Evolutionary conservation across 2,888 invertebrate species (phyloP).

Genomic region (Lasioglossum calceatum): DNA sequence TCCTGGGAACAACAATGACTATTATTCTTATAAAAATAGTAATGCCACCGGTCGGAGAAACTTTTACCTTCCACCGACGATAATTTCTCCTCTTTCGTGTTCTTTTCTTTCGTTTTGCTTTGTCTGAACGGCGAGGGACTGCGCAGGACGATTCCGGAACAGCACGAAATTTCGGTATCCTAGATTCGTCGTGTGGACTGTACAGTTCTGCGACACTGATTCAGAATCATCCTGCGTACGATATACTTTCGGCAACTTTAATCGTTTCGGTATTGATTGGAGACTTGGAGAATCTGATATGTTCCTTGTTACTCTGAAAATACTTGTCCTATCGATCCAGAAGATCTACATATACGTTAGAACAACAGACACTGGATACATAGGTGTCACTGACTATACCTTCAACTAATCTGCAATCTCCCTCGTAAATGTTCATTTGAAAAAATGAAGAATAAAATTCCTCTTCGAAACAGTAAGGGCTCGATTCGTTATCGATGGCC

Average conservation of each 20-base stretch:
- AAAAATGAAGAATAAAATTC: too few relatives aligned
- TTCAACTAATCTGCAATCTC: background rate
- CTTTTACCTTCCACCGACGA: background rate
- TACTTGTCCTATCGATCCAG: background rate
- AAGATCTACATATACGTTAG: background rate
- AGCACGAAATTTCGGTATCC: background rate
- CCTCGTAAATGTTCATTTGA: background rate
- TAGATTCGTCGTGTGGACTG: background rate
- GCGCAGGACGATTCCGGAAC: background rate
- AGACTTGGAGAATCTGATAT: conserved; percentile 27
- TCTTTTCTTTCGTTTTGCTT: conserved; percentile 2
- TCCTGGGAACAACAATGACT: conserved; percentile 13
- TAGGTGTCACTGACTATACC: background rate
- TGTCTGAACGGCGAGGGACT: background rate
- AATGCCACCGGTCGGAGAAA: conserved; percentile 35
- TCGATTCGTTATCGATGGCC: background rate
- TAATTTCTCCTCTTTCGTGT: conserved; percentile 3
- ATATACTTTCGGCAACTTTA: background rate
- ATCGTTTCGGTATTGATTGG: background rate
- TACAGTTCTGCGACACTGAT: background rate
- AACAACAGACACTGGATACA: background rate
- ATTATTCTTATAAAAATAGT: conserved; percentile 54
- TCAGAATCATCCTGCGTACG: background rate
- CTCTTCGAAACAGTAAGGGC: background rate
- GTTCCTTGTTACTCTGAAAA: conserved; percentile 16